A percentile compares a stretch with the other conserved stretches of the same genome.
Evolutionary conservation across 2,113 vertebrate genomes (phyloP).

Genomic region (Otus sunia): DNA sequence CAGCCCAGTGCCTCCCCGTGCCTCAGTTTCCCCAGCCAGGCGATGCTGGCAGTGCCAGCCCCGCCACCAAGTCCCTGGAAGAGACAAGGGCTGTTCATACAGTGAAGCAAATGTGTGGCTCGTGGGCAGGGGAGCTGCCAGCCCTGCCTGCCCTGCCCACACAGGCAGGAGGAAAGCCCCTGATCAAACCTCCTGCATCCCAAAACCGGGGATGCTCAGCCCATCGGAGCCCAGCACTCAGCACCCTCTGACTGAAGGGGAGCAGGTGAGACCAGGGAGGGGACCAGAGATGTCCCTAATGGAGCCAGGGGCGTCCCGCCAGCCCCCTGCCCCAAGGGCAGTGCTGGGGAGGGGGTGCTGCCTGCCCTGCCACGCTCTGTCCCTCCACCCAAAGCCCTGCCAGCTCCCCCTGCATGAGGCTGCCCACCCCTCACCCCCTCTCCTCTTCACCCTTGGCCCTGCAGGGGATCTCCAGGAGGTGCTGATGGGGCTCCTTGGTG

Average conservation of each 20-base stretch:
- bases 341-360: background rate
- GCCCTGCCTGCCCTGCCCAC: background rate
- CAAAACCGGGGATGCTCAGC: background rate
- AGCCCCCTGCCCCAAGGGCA: background rate
- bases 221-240: background rate
- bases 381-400: background rate
- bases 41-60: background rate
- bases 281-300: background rate
- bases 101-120: rapidly evolving
- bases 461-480: background rate
- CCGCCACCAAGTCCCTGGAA: background rate
- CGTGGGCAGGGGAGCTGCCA: background rate
- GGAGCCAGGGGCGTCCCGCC: background rate
- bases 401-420: background rate
- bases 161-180: background rate
- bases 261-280: background rate
- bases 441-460: too few species aligned
- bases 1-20: background rate
- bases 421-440: background rate
- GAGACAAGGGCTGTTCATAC: background rate
- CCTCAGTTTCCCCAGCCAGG: background rate
- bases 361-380: background rate
- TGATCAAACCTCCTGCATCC: background rate
- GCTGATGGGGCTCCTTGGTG: background rate
- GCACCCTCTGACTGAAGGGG: background rate